Conservation (phyloP, 1,140 invertebrate genomes). For the Drosophila sp. region DNA sequence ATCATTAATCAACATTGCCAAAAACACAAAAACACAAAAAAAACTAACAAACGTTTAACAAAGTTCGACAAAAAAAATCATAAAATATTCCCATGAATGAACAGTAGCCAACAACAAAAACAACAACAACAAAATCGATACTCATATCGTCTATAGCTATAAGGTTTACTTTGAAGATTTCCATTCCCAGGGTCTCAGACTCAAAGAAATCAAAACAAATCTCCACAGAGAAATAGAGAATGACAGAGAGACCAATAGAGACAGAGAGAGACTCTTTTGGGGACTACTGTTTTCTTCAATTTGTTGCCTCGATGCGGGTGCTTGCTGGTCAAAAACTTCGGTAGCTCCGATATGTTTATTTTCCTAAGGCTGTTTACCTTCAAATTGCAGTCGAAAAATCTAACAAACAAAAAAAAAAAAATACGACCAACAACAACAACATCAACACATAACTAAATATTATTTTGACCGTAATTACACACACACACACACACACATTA, state of each 20-base stretch:
- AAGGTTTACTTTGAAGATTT: constrained; percentile 4
- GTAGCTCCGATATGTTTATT: constrained; percentile 61
- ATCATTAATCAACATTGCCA: constrained; percentile 42
- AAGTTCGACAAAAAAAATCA: constrained; percentile 12
- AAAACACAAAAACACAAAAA: constrained; percentile 26
- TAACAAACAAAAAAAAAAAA: constrained; percentile 21
- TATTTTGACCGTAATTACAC: constrained; percentile 83
- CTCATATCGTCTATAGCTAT: neutral
- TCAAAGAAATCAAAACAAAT: constrained; percentile 11
- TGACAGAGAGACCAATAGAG: neutral
- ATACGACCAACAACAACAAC: too few relatives aligned
- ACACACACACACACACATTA: constrained; percentile 31
- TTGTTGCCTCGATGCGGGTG: constrained; percentile 17
- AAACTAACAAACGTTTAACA: constrained; percentile 1
- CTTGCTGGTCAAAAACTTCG: constrained; percentile 19
- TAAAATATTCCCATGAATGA: constrained; percentile 69
- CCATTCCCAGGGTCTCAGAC: constrained; percentile 5
- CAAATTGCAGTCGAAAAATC: constrained; percentile 33
- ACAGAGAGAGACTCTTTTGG: neutral
- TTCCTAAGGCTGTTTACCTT: constrained; percentile 76
- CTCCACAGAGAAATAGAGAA: neutral
- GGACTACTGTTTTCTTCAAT: constrained; percentile 14
- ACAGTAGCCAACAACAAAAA: constrained; percentile 56
- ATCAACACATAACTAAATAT: constrained; percentile 62
- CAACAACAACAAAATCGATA: neutral